These are phyloP conservation scores for Mythimna lalbum DNA, from an alignment of 2,888 invertebrate species.

Conservation along the genomic window DNA sequence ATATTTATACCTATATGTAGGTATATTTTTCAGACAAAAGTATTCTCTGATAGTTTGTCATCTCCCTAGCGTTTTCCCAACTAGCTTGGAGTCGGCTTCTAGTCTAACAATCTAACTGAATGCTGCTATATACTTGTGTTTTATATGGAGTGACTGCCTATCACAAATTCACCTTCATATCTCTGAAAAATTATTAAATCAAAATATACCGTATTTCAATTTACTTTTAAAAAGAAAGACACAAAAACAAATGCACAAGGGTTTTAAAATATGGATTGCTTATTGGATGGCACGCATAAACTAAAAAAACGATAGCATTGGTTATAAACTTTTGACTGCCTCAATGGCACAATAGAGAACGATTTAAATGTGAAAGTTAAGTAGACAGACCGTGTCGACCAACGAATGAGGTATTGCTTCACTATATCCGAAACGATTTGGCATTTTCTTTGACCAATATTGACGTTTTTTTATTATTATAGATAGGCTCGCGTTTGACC, in stretches of 20 bases:
- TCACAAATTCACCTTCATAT: too few species aligned
- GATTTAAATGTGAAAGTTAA: conserved; percentile 24
- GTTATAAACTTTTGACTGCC: conserved; percentile 6
- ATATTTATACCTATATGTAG: too few species aligned
- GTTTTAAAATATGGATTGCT: not conserved
- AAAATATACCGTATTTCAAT: not conserved
- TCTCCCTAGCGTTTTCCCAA: too few species aligned
- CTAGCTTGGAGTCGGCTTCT: too few species aligned
- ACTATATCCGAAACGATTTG: not conserved
- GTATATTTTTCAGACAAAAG: too few species aligned
- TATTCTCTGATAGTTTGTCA: too few species aligned
- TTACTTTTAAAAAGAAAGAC: too few species aligned
- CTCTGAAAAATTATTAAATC: too few species aligned
- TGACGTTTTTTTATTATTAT: not conserved
- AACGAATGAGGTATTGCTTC: conserved; percentile 4
- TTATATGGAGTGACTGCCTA: too few species aligned
- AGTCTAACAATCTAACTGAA: too few species aligned
- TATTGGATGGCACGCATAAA: not conserved
- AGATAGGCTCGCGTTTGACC: too few species aligned
- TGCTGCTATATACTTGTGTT: too few species aligned
- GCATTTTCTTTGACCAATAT: not conserved
- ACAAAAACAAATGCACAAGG: not conserved
- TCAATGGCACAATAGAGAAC: conserved; percentile 7
- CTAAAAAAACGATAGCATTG: not conserved
- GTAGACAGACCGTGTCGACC: conserved; percentile 7